Conservation (phyloP, 2,797 vertebrate genomes). For the Amazonetta brasiliensis region DNA sequence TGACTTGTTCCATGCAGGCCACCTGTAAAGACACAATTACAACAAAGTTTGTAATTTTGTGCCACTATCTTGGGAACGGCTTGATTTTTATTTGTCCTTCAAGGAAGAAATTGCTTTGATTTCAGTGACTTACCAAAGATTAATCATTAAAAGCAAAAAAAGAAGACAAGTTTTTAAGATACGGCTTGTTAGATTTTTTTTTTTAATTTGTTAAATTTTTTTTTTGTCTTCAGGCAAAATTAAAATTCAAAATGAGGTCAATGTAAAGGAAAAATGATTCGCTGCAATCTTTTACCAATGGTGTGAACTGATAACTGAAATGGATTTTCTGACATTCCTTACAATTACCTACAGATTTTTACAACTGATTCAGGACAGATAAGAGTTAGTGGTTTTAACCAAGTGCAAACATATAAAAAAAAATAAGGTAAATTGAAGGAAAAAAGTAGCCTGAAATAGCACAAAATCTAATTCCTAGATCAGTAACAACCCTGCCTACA, state of each 20-base stretch:
- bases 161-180: neutral
- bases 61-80: neutral
- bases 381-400: neutral
- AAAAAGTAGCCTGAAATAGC: neutral
- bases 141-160: neutral
- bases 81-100: neutral
- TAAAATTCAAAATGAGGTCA: neutral
- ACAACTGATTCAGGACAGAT: neutral
- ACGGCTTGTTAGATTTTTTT: fast-evolving
- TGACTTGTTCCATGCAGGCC: conserved; percentile 77
- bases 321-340: neutral
- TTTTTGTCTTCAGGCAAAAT: neutral
- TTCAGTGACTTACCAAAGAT: neutral
- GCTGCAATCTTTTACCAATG: neutral
- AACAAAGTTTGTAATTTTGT: neutral
- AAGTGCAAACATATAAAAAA: neutral
- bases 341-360: neutral
- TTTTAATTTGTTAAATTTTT: no score
- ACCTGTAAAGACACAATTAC: conserved; percentile 74
- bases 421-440: neutral
- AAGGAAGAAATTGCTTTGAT: neutral
- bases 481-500: neutral
- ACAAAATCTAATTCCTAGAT: neutral
- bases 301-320: neutral
- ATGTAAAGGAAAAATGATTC: fast-evolving